Percentiles rank a stretch among this genome's conserved stretches.
phyloP scores from a whole-genome alignment of 2,797 vertebrate species.

The Gymnoscopelus microlampas region DNA sequence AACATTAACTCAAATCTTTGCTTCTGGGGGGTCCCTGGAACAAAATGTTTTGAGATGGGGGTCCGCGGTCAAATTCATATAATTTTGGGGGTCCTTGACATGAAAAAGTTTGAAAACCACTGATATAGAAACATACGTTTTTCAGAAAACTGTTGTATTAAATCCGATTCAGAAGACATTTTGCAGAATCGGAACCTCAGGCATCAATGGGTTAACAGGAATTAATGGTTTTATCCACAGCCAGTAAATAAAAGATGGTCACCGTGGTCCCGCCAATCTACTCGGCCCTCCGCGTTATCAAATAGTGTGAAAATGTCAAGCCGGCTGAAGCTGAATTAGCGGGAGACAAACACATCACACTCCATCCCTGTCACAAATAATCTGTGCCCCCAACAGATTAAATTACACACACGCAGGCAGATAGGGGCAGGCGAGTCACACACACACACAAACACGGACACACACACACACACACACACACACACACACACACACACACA shows the following conservation, averaged over 20 bases:
- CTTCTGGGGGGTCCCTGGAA: too few relatives aligned
- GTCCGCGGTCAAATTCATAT: too few relatives aligned
- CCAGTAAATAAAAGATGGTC: conserved; percentile 81
- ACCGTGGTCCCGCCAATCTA: conserved; percentile 57
- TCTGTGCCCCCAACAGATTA: conserved; percentile 65
- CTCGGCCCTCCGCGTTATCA: conserved; percentile 69
- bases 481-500: not conserved
- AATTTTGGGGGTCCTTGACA: too few relatives aligned
- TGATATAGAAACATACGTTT: too few relatives aligned
- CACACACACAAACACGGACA: conserved; percentile 20
- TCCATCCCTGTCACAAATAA: conserved; percentile 71
- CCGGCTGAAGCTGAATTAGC: conserved; percentile 69
- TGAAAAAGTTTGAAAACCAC: too few relatives aligned
- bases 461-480: not conserved
- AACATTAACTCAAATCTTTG: too few relatives aligned
- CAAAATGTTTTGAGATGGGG: too few relatives aligned
- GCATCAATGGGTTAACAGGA: conserved; percentile 62
- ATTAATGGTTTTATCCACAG: conserved; percentile 80
- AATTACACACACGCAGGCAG: conserved; percentile 32
- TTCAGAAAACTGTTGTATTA: too few relatives aligned
- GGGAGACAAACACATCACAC: conserved; percentile 70
- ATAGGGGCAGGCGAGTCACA: not conserved
- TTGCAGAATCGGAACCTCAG: too few relatives aligned
- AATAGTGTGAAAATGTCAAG: conserved; percentile 77
- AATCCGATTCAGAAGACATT: too few relatives aligned